These are phyloP conservation scores for Meta bourneti DNA, from an alignment of 2,888 invertebrate species.

Conservation along the genomic window DNA sequence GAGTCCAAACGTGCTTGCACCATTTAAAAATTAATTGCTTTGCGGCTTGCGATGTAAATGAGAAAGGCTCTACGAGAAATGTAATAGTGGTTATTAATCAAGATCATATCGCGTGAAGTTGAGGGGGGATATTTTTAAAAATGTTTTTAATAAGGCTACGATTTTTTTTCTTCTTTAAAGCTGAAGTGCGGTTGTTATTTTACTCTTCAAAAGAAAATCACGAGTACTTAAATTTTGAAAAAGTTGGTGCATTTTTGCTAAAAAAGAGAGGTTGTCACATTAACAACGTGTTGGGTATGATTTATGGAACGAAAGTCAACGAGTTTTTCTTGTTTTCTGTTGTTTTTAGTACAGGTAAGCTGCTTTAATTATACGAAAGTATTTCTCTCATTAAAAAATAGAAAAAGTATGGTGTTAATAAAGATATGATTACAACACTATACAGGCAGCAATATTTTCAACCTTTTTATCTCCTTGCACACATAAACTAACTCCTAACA, in stretches of 20 bases:
- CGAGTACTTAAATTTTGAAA: neutral
- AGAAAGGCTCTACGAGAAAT: neutral
- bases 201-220: neutral
- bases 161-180: too few relatives aligned
- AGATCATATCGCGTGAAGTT: neutral
- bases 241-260: neutral
- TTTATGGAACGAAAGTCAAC: neutral
- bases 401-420: too few relatives aligned
- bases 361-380: too few relatives aligned
- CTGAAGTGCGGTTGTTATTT: too few relatives aligned
- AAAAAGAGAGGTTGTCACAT: neutral
- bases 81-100: neutral
- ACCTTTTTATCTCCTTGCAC: too few relatives aligned
- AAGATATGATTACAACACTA: too few relatives aligned
- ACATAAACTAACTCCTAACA: too few relatives aligned
- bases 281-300: neutral
- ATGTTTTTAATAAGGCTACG: neutral
- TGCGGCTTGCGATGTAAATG: neutral
- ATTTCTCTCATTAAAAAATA: too few relatives aligned
- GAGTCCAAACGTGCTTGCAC: neutral
- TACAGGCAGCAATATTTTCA: too few relatives aligned
- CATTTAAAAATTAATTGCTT: neutral
- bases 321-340: neutral
- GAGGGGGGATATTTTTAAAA: neutral
- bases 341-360: neutral